phyloP scores from a whole-genome alignment of 2,113 vertebrate genomes.

The Seriola rivoliana region DNA sequence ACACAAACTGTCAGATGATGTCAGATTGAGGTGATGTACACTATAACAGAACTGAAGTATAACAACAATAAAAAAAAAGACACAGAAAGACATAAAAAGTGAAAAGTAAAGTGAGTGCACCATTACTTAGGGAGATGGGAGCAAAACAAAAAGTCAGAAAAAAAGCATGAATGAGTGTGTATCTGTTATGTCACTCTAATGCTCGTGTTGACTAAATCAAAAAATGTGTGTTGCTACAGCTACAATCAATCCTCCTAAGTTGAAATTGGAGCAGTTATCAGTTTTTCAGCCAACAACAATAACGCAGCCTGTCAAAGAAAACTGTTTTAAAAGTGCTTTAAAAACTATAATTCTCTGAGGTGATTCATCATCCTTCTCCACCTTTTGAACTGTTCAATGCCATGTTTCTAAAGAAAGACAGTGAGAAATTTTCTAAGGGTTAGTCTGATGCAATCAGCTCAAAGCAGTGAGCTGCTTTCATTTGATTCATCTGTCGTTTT shows the following conservation, averaged over 20 bases:
- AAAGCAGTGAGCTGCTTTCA: slow-evolving; percentile 15
- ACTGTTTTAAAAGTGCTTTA: not conserved
- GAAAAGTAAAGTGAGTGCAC: not conserved
- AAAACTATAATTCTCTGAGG: not conserved
- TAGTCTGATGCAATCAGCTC: slow-evolving; percentile 1
- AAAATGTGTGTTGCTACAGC: not conserved
- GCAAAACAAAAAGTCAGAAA: not conserved
- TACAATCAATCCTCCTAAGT: not conserved
- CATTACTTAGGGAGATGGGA: not conserved
- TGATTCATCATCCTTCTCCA: not conserved
- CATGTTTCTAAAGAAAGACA: not conserved
- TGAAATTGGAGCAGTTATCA: not conserved
- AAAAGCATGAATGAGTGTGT: not conserved
- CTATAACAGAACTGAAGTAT: not conserved
- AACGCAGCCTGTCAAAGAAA: not conserved
- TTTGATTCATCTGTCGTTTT: not conserved
- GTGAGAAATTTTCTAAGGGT: not conserved
- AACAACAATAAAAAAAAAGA: not conserved
- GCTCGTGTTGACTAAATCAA: not conserved
- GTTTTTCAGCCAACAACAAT: not conserved
- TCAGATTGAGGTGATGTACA: not conserved
- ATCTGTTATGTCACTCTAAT: not conserved
- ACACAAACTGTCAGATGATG: not conserved
- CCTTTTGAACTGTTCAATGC: slow-evolving; percentile 23
- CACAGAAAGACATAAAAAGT: not conserved